Conservation (phyloP, 2,797 vertebrate species). For the Avahi laniger region DNA sequence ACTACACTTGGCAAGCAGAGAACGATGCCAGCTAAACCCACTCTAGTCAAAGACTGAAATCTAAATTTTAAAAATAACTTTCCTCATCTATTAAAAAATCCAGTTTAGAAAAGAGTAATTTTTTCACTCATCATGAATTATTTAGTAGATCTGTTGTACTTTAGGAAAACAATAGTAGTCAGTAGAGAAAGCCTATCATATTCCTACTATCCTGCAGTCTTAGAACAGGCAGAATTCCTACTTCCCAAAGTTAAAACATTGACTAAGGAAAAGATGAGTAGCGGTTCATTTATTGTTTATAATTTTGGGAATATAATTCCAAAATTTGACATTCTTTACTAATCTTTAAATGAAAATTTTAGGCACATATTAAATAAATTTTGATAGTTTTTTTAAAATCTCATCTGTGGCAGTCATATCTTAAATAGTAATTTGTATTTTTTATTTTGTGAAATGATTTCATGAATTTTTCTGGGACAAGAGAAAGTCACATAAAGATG, state of each 20-base stretch:
- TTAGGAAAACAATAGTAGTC: neutral
- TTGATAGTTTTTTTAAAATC: neutral
- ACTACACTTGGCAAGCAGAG: neutral
- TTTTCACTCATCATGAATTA: neutral
- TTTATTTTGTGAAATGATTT: neutral
- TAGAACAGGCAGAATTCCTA: neutral
- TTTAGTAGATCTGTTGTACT: neutral
- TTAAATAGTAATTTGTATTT: neutral
- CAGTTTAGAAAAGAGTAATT: neutral
- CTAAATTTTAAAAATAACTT: neutral
- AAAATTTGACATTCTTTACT: neutral
- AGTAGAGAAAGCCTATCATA: neutral
- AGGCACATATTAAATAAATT: neutral
- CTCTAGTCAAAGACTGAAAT: neutral
- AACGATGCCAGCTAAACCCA: neutral
- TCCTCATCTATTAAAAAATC: neutral
- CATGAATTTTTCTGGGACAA: neutral
- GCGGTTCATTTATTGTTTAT: neutral
- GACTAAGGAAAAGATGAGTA: neutral
- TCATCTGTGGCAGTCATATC: neutral
- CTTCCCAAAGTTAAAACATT: neutral
- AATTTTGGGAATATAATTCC: neutral
- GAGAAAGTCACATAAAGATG: neutral
- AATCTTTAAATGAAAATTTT: neutral
- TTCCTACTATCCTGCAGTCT: neutral